A percentile compares a stretch with the other conserved stretches of the same genome.
phyloP scores from a whole-genome alignment of 2,888 invertebrate genomes.

The Melikaiella ostensackeni region DNA sequence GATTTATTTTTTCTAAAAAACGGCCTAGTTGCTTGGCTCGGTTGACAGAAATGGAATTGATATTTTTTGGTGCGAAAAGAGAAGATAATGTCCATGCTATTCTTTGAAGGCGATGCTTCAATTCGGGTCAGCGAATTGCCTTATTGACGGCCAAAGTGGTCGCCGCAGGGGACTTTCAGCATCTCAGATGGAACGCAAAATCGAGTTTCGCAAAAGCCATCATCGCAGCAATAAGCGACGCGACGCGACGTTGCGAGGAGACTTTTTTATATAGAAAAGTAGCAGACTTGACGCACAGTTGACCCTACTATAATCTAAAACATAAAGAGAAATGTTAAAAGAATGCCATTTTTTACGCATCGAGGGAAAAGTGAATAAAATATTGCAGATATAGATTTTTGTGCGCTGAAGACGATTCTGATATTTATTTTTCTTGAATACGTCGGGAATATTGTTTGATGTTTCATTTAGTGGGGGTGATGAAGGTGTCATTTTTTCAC shows the following conservation, averaged over 20 bases:
- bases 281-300: constrained; percentile 28
- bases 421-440: too few relatives aligned
- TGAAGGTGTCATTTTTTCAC: too few relatives aligned
- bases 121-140: constrained; percentile 75
- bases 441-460: too few relatives aligned
- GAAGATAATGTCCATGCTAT: constrained; percentile 46
- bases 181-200: constrained; percentile 76
- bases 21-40: background rate
- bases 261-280: constrained; percentile 41
- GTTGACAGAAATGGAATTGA: background rate
- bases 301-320: constrained; percentile 32
- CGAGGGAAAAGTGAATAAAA: too few relatives aligned
- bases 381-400: too few relatives aligned
- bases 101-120: constrained; percentile 65
- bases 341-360: background rate
- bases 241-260: constrained; percentile 33
- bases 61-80: background rate
- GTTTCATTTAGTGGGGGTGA: too few relatives aligned
- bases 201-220: constrained; percentile 67
- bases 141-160: constrained; percentile 73
- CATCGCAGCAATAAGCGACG: constrained; percentile 46
- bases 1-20: too few relatives aligned
- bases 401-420: too few relatives aligned
- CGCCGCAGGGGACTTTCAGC: constrained; percentile 67
- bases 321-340: too few relatives aligned